phyloP scores from a whole-genome alignment of 2,113 vertebrate genomes.

The Chaetodon trifascialis region DNA sequence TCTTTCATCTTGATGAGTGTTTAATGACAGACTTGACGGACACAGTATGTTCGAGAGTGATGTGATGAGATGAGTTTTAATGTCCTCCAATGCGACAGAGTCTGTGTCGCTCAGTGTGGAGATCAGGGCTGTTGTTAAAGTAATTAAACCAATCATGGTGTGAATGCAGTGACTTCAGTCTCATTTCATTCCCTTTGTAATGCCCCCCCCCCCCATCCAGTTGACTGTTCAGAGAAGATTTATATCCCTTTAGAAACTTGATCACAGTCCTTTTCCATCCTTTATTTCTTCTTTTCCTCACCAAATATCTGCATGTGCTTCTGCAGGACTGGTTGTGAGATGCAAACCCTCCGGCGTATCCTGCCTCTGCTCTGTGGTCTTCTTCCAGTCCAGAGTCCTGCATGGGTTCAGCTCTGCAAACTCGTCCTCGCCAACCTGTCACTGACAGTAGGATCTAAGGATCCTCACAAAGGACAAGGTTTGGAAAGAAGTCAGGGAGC shows the following conservation, averaged over 20 bases:
- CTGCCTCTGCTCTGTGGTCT: neutral
- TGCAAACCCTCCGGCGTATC: neutral
- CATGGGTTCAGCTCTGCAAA: neutral
- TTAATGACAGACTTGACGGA: neutral
- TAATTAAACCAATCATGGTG: conserved; percentile 29
- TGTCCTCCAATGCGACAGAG: no score
- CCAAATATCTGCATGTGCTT: neutral
- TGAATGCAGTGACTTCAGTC: conserved; percentile 17
- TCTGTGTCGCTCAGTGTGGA: neutral
- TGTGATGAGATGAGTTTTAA: neutral
- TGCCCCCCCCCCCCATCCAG: neutral
- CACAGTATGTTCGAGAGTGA: neutral
- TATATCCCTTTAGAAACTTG: neutral
- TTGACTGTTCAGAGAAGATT: neutral
- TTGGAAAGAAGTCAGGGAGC: no score
- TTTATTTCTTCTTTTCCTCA: neutral
- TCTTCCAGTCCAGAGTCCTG: neutral
- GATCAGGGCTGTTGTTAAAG: neutral
- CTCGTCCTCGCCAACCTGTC: neutral
- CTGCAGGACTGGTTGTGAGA: neutral
- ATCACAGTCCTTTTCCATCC: neutral
- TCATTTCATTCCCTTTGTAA: conserved; percentile 24
- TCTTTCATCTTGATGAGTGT: neutral
- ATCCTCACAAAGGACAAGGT: no score
- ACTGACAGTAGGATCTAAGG: neutral